Evolutionary conservation across 1,140 invertebrate species (phyloP), one percentile per base, ranked within the genome.

Genomic region (Epicauta chinensis): DNA sequence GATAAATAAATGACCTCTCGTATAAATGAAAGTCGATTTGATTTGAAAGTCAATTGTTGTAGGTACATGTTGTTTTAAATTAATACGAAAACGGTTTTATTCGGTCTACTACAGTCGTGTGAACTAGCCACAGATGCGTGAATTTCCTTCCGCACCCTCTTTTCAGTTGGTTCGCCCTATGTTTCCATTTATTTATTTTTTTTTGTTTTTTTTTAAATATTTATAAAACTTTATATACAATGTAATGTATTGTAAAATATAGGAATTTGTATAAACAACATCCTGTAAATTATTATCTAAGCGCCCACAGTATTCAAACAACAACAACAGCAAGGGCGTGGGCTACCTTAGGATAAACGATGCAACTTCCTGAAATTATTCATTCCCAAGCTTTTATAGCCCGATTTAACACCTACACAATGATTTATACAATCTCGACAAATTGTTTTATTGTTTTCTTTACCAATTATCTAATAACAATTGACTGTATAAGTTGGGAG

Each of bases 301-400:
- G 34, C 44, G 44, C 44, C 44, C 44, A 46, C 44, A 46, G 14
- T 5, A 15, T 32, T 34, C 42, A 45, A 45, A 45, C n/a, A n/a
- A n/a, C n/a, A n/a, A n/a, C n/a, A n/a, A n/a, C n/a, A 23, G 7
- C 31, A 46, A 46, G 37, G 44, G 44, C 31, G 44, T 46, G 44
- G 23, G 31, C 37, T 35, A 46, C 44, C 44, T 46, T 36, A 46
- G 44, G 44, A 16, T 46, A 46, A 46, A 46, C 23, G 44, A 46
- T 46, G 44, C 32, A 46, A 46, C 44, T 46, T 46, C 44, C 44
- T 46, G 44, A 46, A 46, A 46, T 46, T 46, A 46, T 46, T 46
- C 44, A 46, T 46, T 46, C 14, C 13, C 34, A 14, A 14, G 29
- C 42, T 32, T 32, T 44, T 44, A 32, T 44, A 44, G 16, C 44